These are phyloP conservation scores for Centrocercus urophasianus DNA, from an alignment of 2,113 vertebrate genomes.

Conservation along the genomic window DNA sequence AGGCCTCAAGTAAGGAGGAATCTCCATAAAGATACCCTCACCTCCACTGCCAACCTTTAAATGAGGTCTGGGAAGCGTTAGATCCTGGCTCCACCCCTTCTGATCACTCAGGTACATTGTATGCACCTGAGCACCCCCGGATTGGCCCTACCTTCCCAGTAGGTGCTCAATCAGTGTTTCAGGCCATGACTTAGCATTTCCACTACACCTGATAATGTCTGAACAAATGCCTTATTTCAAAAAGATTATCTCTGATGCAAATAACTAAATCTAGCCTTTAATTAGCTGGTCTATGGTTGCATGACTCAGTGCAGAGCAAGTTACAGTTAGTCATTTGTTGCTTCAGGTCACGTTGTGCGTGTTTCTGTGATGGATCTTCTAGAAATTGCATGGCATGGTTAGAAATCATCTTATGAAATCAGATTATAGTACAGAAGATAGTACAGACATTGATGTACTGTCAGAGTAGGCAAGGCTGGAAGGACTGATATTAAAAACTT, in stretches of 20 bases:
- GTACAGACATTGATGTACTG: background rate
- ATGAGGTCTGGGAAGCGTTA: too few species aligned
- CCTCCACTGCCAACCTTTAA: too few species aligned
- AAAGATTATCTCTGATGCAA: background rate
- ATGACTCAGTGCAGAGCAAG: background rate
- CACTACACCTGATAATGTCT: too few species aligned
- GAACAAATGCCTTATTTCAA: background rate
- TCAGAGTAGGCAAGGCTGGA: background rate
- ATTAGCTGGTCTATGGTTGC: background rate
- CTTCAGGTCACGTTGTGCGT: accelerated
- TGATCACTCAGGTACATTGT: too few species aligned
- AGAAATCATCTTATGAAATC: background rate
- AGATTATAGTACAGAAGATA: background rate
- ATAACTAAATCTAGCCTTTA: background rate
- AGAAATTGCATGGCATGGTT: background rate
- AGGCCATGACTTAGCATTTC: too few species aligned
- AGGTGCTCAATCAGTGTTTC: too few species aligned
- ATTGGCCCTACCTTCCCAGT: too few species aligned
- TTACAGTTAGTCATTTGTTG: background rate
- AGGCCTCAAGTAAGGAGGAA: too few species aligned
- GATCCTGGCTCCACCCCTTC: too few species aligned
- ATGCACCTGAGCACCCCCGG: too few species aligned
- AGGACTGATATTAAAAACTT: background rate
- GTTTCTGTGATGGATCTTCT: background rate
- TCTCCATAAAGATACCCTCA: too few species aligned